A percentile compares a stretch with the other conserved stretches of the same genome.
These are phyloP conservation scores for Urosaurus nigricauda DNA, from an alignment of 2,797 vertebrate species.

Conservation along the genomic window DNA sequence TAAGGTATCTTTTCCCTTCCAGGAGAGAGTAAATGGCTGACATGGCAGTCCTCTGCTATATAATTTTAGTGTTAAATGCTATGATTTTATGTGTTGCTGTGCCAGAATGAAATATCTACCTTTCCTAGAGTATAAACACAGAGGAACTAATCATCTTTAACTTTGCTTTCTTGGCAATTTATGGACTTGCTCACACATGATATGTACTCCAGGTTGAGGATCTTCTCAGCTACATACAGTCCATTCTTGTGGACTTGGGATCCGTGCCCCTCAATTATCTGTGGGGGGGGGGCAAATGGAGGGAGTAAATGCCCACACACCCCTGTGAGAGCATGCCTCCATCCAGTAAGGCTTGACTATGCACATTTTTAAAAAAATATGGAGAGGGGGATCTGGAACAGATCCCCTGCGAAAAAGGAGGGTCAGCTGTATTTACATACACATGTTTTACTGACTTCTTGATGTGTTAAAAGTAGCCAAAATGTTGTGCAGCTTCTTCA, in stretches of 20 bases:
- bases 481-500: background rate
- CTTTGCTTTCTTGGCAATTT: background rate
- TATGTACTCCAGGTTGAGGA: background rate
- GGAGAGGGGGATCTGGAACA: no score
- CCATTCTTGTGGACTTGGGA: background rate
- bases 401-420: no score
- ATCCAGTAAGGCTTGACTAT: no score
- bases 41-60: background rate
- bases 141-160: background rate
- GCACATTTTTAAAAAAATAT: no score
- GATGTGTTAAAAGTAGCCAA: background rate
- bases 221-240: background rate
- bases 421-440: no score
- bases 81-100: background rate
- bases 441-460: background rate
- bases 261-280: no score
- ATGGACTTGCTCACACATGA: background rate
- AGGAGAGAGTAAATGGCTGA: background rate
- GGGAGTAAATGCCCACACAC: no score
- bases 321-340: no score
- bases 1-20: background rate
- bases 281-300: no score
- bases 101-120: conserved; percentile 3
- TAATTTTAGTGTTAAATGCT: conserved; percentile 28
- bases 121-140: background rate